Percentiles rank a stretch among this genome's conserved stretches.
Evolutionary conservation across 2,888 invertebrate genomes (phyloP).

Genomic region (Gandaritis pyraliata): DNA sequence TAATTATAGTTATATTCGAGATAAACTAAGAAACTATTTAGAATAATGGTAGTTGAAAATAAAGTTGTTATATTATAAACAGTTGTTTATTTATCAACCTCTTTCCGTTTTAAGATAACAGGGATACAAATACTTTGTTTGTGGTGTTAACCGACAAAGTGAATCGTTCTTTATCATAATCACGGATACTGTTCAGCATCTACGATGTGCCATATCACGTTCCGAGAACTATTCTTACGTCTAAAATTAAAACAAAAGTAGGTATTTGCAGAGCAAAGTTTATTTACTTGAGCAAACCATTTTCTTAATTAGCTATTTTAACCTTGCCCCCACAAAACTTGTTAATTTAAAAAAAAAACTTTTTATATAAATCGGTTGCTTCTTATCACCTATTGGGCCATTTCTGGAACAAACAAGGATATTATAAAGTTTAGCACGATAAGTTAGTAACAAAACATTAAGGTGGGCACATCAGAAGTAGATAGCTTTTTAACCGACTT

Average conservation of each 20-base stretch:
- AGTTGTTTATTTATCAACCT: conserved; percentile 4
- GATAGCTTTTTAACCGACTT: too few relatives aligned
- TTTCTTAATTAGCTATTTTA: conserved; percentile 1
- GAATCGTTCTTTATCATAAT: too few relatives aligned
- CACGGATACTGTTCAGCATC: too few relatives aligned
- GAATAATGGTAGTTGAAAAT: conserved; percentile 36
- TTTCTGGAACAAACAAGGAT: conserved; percentile 22
- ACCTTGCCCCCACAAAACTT: conserved; percentile 4
- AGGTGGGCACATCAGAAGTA: too few relatives aligned
- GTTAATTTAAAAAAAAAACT: neutral
- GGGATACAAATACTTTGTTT: neutral
- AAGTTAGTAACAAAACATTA: too few relatives aligned
- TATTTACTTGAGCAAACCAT: conserved; percentile 7
- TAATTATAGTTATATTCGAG: conserved; percentile 35
- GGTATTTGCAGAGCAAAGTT: conserved; percentile 8
- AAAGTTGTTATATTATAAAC: conserved; percentile 37
- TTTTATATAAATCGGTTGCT: neutral
- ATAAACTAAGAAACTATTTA: conserved; percentile 36
- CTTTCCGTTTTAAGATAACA: neutral
- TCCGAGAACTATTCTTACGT: too few relatives aligned
- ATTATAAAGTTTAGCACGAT: too few relatives aligned
- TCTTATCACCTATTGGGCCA: conserved; percentile 10
- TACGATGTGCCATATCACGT: too few relatives aligned
- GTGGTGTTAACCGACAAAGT: neutral
- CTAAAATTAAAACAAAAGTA: neutral